A percentile compares a stretch with the other conserved stretches of the same genome.
These are phyloP conservation scores for Drosophila varians DNA, from an alignment of 1,140 invertebrate genomes.

Conservation along the genomic window DNA sequence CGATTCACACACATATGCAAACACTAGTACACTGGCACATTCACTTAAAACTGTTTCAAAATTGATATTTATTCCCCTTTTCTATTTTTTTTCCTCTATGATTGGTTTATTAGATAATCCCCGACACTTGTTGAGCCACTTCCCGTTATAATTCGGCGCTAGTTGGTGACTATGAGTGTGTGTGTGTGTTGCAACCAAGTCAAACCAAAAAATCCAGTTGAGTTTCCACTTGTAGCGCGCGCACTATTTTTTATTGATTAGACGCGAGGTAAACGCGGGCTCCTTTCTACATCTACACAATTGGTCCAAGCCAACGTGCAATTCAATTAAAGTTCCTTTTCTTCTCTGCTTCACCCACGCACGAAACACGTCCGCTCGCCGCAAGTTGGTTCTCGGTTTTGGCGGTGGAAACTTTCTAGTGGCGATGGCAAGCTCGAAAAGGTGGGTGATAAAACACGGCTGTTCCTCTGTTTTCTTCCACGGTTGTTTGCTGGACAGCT, in stretches of 20 bases:
- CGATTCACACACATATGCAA: conserved; percentile 62
- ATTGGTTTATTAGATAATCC: conserved; percentile 80
- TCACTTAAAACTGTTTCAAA: conserved; percentile 65
- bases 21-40: conserved; percentile 28
- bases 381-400: background rate
- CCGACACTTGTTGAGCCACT: conserved; percentile 77
- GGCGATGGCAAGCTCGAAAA: background rate
- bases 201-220: conserved; percentile 38
- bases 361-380: conserved; percentile 35
- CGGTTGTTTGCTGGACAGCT: background rate
- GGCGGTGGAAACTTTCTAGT: background rate
- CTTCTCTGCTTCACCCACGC: conserved; percentile 5
- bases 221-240: conserved; percentile 60
- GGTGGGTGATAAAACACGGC: background rate
- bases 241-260: conserved; percentile 52
- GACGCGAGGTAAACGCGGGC: conserved; percentile 15
- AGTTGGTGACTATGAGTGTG: conserved; percentile 6
- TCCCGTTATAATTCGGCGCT: conserved; percentile 56
- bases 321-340: background rate
- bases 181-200: conserved; percentile 36
- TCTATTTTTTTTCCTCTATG: conserved; percentile 43
- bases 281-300: conserved; percentile 2
- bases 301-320: background rate
- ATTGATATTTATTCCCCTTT: conserved; percentile 62
- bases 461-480: background rate